Percentiles rank a stretch among this genome's conserved stretches.
Conservation (phyloP, 2,113 vertebrate genomes). For the Tapirus terrestris region DNA sequence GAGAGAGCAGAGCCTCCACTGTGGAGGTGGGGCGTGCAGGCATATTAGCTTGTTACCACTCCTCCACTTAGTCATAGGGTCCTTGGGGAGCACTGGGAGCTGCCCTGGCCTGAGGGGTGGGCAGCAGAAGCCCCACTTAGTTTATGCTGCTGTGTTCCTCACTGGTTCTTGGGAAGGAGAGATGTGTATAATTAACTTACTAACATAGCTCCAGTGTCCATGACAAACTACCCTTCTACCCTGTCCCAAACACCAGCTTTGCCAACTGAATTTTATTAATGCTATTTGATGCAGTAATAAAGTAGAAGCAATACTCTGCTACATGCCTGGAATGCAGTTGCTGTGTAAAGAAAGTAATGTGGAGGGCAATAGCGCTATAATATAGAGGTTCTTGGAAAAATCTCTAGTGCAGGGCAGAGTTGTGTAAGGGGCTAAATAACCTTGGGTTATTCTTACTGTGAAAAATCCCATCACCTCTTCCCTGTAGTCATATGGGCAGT, state of each 20-base stretch:
- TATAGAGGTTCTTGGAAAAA: neutral
- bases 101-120: neutral
- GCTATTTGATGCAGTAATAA: neutral
- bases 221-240: too few species aligned
- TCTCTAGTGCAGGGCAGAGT: neutral
- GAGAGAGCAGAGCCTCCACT: neutral
- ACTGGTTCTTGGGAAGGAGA: neutral
- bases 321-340: too few species aligned
- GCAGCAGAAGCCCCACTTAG: neutral
- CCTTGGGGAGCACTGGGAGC: neutral
- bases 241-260: too few species aligned
- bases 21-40: neutral
- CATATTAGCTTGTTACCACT: rapidly evolving
- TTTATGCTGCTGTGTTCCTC: neutral
- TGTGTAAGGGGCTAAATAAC: neutral
- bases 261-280: neutral
- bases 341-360: neutral
- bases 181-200: neutral
- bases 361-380: too few species aligned
- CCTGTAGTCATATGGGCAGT: neutral
- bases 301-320: neutral
- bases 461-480: neutral
- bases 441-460: neutral
- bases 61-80: rapidly evolving
- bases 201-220: rapidly evolving